A percentile compares a stretch with the other conserved stretches of the same genome.
Conservation (phyloP, 2,113 vertebrate species). For the Rhinopomastus cyanomelas region DNA sequence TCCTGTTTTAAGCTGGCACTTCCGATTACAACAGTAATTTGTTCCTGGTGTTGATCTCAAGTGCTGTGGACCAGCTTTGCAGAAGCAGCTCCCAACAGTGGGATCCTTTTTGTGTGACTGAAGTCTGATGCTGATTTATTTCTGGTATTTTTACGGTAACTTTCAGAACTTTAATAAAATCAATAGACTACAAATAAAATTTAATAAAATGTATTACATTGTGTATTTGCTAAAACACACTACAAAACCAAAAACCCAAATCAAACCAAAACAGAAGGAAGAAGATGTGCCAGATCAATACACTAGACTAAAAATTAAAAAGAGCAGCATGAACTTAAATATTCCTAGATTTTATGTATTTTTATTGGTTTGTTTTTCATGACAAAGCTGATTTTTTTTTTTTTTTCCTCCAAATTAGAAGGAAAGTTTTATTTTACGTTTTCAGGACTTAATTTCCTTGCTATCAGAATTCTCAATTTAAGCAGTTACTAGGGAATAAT, state of each 20-base stretch:
- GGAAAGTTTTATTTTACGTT: not conserved
- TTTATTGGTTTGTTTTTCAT: not conserved
- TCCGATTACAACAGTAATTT: constrained; percentile 33
- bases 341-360: not conserved
- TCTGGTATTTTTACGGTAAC: not conserved
- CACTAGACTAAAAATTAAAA: not conserved
- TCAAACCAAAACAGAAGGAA: too few relatives aligned
- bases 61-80: not conserved
- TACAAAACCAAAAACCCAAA: too few relatives aligned
- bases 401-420: not conserved
- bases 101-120: not conserved
- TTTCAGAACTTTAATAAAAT: not conserved
- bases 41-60: constrained; percentile 1
- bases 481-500: not conserved
- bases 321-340: not conserved
- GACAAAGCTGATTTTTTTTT: not conserved
- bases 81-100: not conserved
- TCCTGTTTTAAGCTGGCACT: constrained; percentile 1
- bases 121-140: not conserved
- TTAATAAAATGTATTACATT: too few relatives aligned
- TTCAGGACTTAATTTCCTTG: not conserved
- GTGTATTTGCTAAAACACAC: too few relatives aligned
- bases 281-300: not conserved
- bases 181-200: not conserved
- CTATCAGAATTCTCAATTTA: not conserved